A percentile compares a stretch with the other conserved stretches of the same genome.
phyloP scores from a whole-genome alignment of 2,113 vertebrate species.

The Columbina picui region DNA sequence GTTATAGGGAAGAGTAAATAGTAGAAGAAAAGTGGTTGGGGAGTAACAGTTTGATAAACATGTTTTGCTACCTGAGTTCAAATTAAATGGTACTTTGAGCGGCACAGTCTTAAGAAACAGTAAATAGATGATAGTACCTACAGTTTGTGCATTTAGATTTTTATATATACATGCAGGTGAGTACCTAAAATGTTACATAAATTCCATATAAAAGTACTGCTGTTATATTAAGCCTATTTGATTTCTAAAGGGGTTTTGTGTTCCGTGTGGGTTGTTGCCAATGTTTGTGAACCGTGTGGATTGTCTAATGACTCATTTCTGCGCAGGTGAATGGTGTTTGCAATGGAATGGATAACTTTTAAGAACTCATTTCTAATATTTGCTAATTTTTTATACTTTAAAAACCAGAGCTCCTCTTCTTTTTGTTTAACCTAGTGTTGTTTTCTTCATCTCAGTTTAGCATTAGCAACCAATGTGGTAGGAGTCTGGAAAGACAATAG shows the following conservation, averaged over 20 bases:
- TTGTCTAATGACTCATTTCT: not conserved
- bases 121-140: not conserved
- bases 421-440: not conserved
- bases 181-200: not conserved
- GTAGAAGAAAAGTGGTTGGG: not conserved
- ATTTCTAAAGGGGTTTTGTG: not conserved
- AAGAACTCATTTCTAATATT: not conserved
- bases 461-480: not conserved
- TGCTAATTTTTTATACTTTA: not conserved
- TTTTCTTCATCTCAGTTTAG: not conserved
- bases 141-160: not conserved
- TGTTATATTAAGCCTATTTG: not conserved
- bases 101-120: not conserved
- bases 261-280: not conserved
- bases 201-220: not conserved
- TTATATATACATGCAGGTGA: fast-evolving
- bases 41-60: not conserved
- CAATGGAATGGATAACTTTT: not conserved
- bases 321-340: not conserved
- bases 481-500: not conserved
- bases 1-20: not conserved
- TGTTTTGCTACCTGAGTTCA: not conserved
- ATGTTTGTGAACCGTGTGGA: not conserved
- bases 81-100: not conserved
- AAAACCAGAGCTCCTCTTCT: not conserved